A percentile compares a stretch with the other conserved stretches of the same genome.
Conservation (phyloP, 2,797 vertebrate species). For the Austrolebias charrua region DNA sequence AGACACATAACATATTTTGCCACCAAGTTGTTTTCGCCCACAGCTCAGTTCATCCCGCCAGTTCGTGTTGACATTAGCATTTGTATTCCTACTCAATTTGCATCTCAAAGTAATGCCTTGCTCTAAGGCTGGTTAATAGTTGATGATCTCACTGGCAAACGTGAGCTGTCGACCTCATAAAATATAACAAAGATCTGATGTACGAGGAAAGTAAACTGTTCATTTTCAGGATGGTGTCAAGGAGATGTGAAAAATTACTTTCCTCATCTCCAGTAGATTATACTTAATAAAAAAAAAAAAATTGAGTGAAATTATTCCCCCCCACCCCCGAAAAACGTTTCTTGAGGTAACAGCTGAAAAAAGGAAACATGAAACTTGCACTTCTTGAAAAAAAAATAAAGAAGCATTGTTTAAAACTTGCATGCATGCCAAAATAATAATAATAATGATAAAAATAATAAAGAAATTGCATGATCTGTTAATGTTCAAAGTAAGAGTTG, state of each 20-base stretch:
- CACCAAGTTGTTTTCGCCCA: conserved; percentile 6
- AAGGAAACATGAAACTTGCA: neutral
- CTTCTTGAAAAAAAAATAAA: no score
- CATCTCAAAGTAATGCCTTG: conserved; percentile 59
- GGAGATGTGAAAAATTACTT: conserved; percentile 27
- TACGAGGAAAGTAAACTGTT: conserved; percentile 32
- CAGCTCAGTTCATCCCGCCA: conserved; percentile 26
- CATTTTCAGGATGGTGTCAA: conserved; percentile 33
- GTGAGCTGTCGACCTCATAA: conserved; percentile 22
- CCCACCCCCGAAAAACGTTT: no score
- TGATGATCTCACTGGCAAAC: conserved; percentile 55
- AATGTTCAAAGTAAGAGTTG: no score
- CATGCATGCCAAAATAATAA: no score
- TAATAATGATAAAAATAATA: no score
- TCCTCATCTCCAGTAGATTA: neutral
- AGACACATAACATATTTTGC: conserved; percentile 12
- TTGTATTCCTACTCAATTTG: conserved; percentile 36
- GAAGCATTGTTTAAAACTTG: no score
- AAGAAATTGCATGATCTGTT: no score
- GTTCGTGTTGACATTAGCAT: conserved; percentile 32
- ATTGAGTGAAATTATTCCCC: neutral
- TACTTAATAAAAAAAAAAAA: neutral
- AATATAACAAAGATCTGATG: conserved; percentile 31
- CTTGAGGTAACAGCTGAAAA: neutral
- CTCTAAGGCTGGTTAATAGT: conserved; percentile 57